A percentile compares a stretch with the other conserved stretches of the same genome.
Conservation (phyloP, 1,140 invertebrate genomes). For the Leguminivora glycinivorella region DNA sequence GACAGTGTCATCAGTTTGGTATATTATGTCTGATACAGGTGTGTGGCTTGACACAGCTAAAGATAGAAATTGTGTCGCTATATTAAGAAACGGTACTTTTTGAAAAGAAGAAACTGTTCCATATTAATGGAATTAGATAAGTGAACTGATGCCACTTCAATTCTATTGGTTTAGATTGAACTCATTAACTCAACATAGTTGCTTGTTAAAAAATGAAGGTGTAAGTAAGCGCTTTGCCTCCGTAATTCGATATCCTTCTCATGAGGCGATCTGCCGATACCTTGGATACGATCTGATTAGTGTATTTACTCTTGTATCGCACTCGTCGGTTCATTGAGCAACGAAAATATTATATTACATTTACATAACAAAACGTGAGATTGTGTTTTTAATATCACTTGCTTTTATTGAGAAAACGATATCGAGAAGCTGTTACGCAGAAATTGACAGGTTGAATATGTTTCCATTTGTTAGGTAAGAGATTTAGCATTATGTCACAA, state of each 20-base stretch:
- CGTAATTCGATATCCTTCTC: slow-evolving; percentile 18
- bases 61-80: background rate
- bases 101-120: background rate
- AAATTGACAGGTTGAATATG: slow-evolving; percentile 5
- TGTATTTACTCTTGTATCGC: slow-evolving; percentile 16
- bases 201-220: background rate
- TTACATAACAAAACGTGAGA: slow-evolving; percentile 27
- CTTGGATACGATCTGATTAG: slow-evolving; percentile 22
- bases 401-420: slow-evolving; percentile 23
- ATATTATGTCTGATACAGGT: background rate
- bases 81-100: background rate
- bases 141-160: background rate
- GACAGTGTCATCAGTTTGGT: background rate
- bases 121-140: no score
- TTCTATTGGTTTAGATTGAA: background rate
- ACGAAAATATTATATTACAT: slow-evolving; percentile 27
- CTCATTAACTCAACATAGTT: background rate
- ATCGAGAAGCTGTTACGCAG: slow-evolving; percentile 21
- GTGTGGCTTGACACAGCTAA: background rate
- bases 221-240: slow-evolving; percentile 1
- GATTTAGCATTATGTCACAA: background rate
- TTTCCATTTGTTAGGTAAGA: background rate
- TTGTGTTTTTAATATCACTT: slow-evolving; percentile 17
- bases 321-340: slow-evolving; percentile 23
- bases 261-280: slow-evolving; percentile 4